Percentiles rank a stretch among this genome's conserved stretches.
phyloP scores from a whole-genome alignment of 2,888 invertebrate species.

The Ectobius pallidus region DNA sequence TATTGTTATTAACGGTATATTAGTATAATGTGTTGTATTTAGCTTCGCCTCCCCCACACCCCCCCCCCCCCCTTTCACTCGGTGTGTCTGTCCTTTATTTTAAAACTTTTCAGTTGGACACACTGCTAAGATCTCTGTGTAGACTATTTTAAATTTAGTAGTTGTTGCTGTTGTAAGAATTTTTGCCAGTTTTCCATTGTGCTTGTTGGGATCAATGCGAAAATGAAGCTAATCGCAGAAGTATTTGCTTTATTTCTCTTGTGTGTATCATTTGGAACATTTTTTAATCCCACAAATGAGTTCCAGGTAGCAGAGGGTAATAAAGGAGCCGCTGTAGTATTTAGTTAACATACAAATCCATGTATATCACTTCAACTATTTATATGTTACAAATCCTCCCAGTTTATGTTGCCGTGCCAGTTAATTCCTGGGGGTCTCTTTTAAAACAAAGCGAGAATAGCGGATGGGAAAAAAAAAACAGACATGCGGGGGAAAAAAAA shows the following conservation, averaged over 20 bases:
- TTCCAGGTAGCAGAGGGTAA: conserved; percentile 26
- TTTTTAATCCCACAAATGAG: conserved; percentile 31
- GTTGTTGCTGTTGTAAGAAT: no score
- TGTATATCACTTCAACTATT: conserved; percentile 20
- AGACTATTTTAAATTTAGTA: no score
- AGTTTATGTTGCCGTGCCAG: conserved; percentile 2
- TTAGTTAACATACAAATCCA: conserved; percentile 1
- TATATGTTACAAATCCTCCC: conserved; percentile 29
- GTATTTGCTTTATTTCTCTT: background rate
- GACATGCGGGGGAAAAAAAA: background rate
- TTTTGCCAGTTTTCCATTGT: background rate
- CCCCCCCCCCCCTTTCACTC: no score
- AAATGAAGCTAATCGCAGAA: background rate
- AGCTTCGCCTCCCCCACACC: no score
- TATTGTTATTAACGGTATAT: no score
- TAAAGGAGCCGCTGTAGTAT: conserved; percentile 16
- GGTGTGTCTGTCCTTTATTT: no score
- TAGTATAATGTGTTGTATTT: no score
- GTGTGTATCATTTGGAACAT: conserved; percentile 15
- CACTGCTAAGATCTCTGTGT: no score
- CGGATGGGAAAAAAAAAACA: conserved; percentile 14
- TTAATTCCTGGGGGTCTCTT: conserved; percentile 29
- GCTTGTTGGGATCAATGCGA: background rate
- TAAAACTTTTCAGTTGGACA: no score
- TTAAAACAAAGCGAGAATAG: conserved; percentile 16